Percentiles rank a stretch among this genome's conserved stretches.
Conservation (phyloP, 2,113 vertebrate genomes). For the Eidolon helvum region DNA sequence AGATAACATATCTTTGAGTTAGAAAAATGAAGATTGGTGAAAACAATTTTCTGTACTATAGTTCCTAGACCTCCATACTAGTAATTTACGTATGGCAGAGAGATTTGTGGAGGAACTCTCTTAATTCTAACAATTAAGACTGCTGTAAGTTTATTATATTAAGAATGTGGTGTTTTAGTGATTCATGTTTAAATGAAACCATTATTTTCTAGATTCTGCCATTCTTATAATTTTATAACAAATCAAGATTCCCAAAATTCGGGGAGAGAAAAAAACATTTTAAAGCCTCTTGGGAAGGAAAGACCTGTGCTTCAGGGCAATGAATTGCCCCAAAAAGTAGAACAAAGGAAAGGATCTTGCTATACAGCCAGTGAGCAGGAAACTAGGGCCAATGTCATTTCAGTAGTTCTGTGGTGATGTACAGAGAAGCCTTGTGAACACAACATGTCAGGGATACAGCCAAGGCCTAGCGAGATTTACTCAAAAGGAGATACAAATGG, state of each 20-base stretch:
- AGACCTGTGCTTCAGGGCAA: neutral
- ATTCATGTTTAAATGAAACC: slow-evolving; percentile 69
- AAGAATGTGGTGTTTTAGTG: slow-evolving; percentile 45
- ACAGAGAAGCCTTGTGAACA: neutral
- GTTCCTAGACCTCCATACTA: neutral
- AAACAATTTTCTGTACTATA: neutral
- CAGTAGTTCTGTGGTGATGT: neutral
- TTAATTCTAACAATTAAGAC: slow-evolving; percentile 58
- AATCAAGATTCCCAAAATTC: slow-evolving; percentile 59
- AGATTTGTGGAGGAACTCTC: slow-evolving; percentile 68
- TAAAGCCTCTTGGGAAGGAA: slow-evolving; percentile 15
- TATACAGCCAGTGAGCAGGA: neutral
- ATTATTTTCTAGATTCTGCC: slow-evolving; percentile 66
- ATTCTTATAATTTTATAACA: slow-evolving; percentile 67
- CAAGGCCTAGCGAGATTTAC: neutral
- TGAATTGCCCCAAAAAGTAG: neutral
- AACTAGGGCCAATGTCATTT: neutral
- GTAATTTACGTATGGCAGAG: neutral
- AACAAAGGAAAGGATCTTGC: neutral
- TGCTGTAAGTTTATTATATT: slow-evolving; percentile 60
- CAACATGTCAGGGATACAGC: neutral
- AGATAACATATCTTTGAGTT: slow-evolving; percentile 8
- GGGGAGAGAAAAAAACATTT: neutral
- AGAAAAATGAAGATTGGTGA: neutral
- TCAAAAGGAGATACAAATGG: neutral